Evolutionary conservation across 2,113 vertebrate species (phyloP).

Genomic region (Microcebus ravelobensis): DNA sequence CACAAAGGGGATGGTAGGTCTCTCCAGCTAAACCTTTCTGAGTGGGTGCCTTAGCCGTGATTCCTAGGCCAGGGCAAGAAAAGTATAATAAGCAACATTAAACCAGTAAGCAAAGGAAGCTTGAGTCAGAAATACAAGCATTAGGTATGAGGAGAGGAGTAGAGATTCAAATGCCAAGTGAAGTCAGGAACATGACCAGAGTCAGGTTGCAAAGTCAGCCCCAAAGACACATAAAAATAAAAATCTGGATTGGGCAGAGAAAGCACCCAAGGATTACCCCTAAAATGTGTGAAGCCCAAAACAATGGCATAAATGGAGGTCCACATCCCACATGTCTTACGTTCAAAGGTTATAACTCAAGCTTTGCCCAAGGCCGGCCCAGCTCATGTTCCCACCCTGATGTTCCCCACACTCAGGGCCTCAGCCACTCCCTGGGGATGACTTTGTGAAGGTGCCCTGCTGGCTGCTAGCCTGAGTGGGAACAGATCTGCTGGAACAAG

Average conservation of each 20-base stretch:
- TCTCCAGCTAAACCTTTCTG: neutral
- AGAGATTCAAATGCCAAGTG: neutral
- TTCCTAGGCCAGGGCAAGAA: neutral
- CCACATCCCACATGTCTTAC: neutral
- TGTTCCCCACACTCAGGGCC: neutral
- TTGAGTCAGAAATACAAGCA: neutral
- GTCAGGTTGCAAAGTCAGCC: neutral
- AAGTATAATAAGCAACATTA: too few relatives aligned
- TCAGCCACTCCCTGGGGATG: neutral
- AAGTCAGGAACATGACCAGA: neutral
- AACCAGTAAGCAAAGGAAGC: neutral
- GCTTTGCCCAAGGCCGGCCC: neutral
- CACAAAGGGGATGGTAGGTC: fast-evolving
- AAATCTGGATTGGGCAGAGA: neutral
- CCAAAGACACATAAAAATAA: neutral
- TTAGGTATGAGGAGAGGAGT: neutral
- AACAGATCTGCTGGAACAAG: neutral
- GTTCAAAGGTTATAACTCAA: neutral
- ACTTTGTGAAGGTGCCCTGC: neutral
- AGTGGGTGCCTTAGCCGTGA: neutral
- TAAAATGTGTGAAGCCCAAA: neutral
- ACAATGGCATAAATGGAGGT: neutral
- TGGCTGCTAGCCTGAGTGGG: neutral
- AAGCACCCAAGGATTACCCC: neutral
- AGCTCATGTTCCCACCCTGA: neutral